These are phyloP conservation scores for Leuciscus waleckii DNA, from an alignment of 2,797 vertebrate genomes.

Conservation along the genomic window DNA sequence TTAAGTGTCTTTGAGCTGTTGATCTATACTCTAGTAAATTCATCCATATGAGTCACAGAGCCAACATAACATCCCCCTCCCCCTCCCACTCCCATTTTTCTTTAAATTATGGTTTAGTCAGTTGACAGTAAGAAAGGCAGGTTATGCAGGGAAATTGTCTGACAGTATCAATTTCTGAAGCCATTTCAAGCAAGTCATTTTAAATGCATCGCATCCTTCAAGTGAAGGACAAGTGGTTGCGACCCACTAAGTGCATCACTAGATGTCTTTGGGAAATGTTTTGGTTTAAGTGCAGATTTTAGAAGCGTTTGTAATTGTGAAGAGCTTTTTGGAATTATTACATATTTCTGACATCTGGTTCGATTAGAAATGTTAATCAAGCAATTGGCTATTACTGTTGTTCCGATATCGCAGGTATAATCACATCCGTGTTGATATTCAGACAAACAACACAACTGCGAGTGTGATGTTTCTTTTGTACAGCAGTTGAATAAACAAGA, in stretches of 20 bases:
- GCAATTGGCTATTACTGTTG: background rate
- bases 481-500: background rate
- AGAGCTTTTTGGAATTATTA: background rate
- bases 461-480: background rate
- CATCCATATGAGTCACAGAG: background rate
- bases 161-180: conserved; percentile 14
- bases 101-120: background rate
- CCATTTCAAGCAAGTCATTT: conserved; percentile 5
- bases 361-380: background rate
- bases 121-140: background rate
- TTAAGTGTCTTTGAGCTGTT: background rate
- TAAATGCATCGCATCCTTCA: background rate
- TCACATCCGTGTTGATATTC: background rate
- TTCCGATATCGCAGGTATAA: background rate
- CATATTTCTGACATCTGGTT: background rate
- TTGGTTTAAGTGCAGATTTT: background rate
- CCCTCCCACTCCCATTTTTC: background rate
- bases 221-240: background rate
- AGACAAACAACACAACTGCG: background rate
- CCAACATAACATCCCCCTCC: background rate
- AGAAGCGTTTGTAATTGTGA: background rate
- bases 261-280: background rate
- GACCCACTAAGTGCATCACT: background rate
- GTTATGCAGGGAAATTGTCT: background rate
- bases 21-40: background rate